phyloP scores from a whole-genome alignment of 2,797 vertebrate species.

The Macropodus opercularis region DNA sequence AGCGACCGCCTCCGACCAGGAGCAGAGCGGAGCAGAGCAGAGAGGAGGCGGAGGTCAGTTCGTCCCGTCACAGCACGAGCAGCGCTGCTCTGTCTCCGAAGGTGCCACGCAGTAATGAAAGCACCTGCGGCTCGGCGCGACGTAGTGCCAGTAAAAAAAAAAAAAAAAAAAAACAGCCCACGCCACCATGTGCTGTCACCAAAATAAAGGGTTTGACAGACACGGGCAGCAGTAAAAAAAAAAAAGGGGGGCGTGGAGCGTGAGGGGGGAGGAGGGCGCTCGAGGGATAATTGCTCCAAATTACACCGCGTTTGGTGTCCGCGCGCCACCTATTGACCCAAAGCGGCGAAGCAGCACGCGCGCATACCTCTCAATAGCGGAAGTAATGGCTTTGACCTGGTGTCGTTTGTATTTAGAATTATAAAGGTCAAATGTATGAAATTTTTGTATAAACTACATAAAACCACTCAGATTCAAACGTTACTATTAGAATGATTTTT shows the following conservation, averaged over 20 bases:
- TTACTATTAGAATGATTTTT: too few relatives aligned
- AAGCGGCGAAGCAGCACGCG: slow-evolving; percentile 2
- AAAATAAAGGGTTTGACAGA: slow-evolving; percentile 75
- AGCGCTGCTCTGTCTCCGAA: background rate
- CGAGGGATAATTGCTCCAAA: slow-evolving; percentile 52
- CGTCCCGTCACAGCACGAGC: too few relatives aligned
- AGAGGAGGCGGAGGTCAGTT: too few relatives aligned
- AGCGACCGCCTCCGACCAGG: slow-evolving; percentile 8
- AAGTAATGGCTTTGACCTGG: slow-evolving; percentile 1
- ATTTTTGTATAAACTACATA: too few relatives aligned
- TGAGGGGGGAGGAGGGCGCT: background rate
- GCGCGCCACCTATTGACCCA: slow-evolving; percentile 69
- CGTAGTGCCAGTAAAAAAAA: slow-evolving; percentile 18
- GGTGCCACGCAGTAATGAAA: slow-evolving; percentile 24
- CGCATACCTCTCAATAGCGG: background rate
- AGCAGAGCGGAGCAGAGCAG: background rate
- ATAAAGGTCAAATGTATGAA: too few relatives aligned
- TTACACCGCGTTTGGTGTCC: background rate
- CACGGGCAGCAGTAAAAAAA: slow-evolving; percentile 39
- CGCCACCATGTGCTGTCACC: slow-evolving; percentile 77
- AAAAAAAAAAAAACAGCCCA: slow-evolving; percentile 42
- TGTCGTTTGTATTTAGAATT: slow-evolving; percentile 2
- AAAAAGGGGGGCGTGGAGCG: slow-evolving; percentile 65
- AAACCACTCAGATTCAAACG: too few relatives aligned
- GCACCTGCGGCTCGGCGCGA: slow-evolving; percentile 62